phyloP scores from a whole-genome alignment of 2,888 invertebrate species.

The Gortyna flavago region DNA sequence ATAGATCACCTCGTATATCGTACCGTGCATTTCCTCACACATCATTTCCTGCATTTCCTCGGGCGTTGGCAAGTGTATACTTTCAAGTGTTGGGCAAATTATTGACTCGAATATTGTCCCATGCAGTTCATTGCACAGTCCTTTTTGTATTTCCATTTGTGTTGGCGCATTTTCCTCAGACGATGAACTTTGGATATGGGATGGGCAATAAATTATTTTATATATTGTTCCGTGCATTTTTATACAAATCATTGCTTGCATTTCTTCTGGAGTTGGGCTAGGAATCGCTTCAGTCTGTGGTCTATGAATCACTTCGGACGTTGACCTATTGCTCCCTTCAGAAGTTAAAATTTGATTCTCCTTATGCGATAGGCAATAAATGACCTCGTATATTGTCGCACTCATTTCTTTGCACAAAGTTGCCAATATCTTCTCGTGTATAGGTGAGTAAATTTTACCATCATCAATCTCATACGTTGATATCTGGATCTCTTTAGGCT shows the following conservation, averaged over 20 bases:
- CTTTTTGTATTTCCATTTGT: conserved; percentile 2
- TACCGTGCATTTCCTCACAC: conserved; percentile 23
- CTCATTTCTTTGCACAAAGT: conserved; percentile 6
- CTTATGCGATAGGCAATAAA: conserved; percentile 1
- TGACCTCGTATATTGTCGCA: conserved; percentile 8
- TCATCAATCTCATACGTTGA: neutral
- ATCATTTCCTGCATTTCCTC: conserved; percentile 10
- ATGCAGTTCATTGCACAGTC: conserved; percentile 17
- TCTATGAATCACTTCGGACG: neutral
- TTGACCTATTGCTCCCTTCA: neutral
- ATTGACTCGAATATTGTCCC: conserved; percentile 24
- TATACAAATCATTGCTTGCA: conserved; percentile 1
- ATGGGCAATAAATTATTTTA: conserved; percentile 5
- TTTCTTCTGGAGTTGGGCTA: neutral
- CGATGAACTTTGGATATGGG: neutral
- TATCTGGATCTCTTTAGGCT: neutral
- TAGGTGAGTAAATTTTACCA: neutral
- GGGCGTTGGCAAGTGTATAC: conserved; percentile 1
- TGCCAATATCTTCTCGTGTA: conserved; percentile 7
- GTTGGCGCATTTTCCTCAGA: neutral
- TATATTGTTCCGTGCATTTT: conserved; percentile 13
- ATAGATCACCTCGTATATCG: conserved; percentile 21
- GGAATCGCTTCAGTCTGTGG: neutral
- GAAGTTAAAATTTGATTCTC: neutral
- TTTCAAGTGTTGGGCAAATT: conserved; percentile 15